phyloP scores from a whole-genome alignment of 2,888 invertebrate genomes.

The Torymus aiolomorphi region DNA sequence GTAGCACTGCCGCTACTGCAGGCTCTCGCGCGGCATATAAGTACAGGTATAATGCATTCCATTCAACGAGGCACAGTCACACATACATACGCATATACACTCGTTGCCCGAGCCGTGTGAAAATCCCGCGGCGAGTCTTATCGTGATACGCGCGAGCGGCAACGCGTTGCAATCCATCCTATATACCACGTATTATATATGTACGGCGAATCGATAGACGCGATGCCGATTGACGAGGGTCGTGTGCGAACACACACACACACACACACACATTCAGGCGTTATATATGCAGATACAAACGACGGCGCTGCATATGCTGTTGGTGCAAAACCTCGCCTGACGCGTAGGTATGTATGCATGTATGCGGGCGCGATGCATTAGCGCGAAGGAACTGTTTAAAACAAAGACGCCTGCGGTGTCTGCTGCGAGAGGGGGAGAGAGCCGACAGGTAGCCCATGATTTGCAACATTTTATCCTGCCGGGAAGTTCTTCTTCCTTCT shows the following conservation, averaged over 20 bases:
- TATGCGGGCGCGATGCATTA: conserved; percentile 30
- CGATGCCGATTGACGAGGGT: no score
- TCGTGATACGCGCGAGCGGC: background rate
- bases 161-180: no score
- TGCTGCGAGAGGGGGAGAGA: background rate
- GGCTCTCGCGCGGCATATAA: no score
- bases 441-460: conserved; percentile 74
- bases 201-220: no score
- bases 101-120: background rate
- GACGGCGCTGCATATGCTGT: conserved; percentile 29
- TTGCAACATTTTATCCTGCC: conserved; percentile 73
- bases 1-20: no score
- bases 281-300: background rate
- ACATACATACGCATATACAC: no score
- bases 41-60: no score
- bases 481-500: conserved; percentile 25
- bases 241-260: no score
- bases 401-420: conserved; percentile 53
- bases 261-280: no score
- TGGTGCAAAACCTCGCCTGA: background rate
- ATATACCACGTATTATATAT: no score
- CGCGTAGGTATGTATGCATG: background rate
- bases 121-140: background rate
- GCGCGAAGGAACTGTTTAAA: conserved; percentile 45
- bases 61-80: no score